Base-by-base conservation (phyloP, 2,888 invertebrate species). In the Perdita meconis region DNA sequence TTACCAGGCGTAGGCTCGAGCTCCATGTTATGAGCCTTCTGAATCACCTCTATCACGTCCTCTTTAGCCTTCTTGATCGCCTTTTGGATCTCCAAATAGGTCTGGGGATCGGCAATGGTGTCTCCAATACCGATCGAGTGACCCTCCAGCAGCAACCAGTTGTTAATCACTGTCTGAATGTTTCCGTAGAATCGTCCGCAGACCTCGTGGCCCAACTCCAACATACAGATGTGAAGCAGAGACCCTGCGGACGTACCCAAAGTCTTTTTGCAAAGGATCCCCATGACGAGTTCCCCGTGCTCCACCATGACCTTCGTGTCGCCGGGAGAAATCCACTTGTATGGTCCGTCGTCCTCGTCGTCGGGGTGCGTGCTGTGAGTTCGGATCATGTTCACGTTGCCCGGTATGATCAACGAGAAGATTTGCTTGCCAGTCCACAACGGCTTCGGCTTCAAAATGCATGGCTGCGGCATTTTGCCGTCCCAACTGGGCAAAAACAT, bases 401-500 rank as follows among this genome's bases (percentile, higher is more conserved):
- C 98, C 0, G 81, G 98, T 92, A 99, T 99, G 89, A 99, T 99
- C 3, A 99, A 93, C 0, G 99, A 98, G 92, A 99, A 99, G 67
- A 99, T 94, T 93, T 99, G 99, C 93, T 99, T 99, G 36, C 97
- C 99, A 4, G 99, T 99, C 99, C 99, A 99, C 55, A 99, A 91
- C 0, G 98, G 98, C 91, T 97, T 97, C 0, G 99, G 99, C 93
- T 99, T 99, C 57, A 99, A 93, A 90, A 99, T 98, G 83, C 98
- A 97, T 0, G 99, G 99, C 89, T 98, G 97, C 0, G 99, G 99
- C 95, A 99, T 97, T 94, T 98, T 98, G 26, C 99, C 99, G 93
- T 99, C 98, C 99, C 99, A 99, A 84, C 97, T 98, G 0, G 99
- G 99, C 91, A 99, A 95, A 91, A 98, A 98, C 99, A 99, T 99